A percentile compares a stretch with the other conserved stretches of the same genome.
Conservation (phyloP, 92 coral and sea anemone genomes). For the Siderastrea siderea region DNA sequence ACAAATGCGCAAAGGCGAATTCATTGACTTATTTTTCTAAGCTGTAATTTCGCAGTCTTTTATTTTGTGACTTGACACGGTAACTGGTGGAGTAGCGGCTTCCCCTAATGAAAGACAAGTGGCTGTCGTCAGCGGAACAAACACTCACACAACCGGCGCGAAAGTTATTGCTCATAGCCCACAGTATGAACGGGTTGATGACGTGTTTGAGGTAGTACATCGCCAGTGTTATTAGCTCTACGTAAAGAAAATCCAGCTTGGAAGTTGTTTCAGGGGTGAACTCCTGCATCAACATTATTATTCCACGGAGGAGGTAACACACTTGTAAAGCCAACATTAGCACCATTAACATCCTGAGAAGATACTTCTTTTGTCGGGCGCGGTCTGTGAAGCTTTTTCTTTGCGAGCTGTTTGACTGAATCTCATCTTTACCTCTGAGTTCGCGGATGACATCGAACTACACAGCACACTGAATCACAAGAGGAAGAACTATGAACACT, state of each 20-base stretch:
- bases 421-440: slow-evolving; percentile 59
- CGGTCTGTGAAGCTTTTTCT: slow-evolving; percentile 37
- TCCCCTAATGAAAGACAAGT: background rate
- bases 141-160: slow-evolving; percentile 36
- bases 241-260: slow-evolving; percentile 18
- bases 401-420: slow-evolving; percentile 40
- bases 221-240: slow-evolving; percentile 34
- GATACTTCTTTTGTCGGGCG: slow-evolving; percentile 38
- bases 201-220: slow-evolving; percentile 65
- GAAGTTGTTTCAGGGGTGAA: slow-evolving; percentile 29
- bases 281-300: slow-evolving; percentile 69
- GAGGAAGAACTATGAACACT: slow-evolving; percentile 65
- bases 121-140: background rate
- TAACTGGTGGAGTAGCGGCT: background rate
- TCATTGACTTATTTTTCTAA: background rate
- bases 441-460: slow-evolving; percentile 70
- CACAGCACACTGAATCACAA: slow-evolving; percentile 68
- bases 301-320: slow-evolving; percentile 85
- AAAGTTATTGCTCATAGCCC: slow-evolving; percentile 69
- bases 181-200: slow-evolving; percentile 61
- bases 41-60: background rate
- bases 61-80: background rate
- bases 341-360: slow-evolving; percentile 75
- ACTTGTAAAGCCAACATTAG: slow-evolving; percentile 73
- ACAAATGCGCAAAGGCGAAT: background rate